Percentiles rank a stretch among this genome's conserved stretches.
Evolutionary conservation across 1,140 invertebrate species (phyloP).

Genomic region (Cydia fagiglandana): DNA sequence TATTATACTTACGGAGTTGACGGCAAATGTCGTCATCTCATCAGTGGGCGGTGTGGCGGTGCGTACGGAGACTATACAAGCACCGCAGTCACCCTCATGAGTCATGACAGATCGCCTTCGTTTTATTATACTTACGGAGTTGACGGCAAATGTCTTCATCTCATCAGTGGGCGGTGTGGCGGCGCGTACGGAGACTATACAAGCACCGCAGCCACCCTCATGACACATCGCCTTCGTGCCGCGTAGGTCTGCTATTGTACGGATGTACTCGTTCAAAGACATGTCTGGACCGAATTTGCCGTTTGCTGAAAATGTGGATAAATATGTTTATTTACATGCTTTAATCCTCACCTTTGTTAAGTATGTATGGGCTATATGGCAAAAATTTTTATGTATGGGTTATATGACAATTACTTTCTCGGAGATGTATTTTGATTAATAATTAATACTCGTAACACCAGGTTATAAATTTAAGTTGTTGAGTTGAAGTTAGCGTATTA

Average conservation of each 20-base stretch:
- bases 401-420: too few species aligned
- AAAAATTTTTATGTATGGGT: too few species aligned
- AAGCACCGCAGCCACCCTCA: slow-evolving; percentile 89
- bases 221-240: slow-evolving; percentile 88
- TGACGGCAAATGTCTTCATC: slow-evolving; percentile 81
- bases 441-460: too few species aligned
- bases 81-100: not conserved
- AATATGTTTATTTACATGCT: not conserved
- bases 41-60: too few species aligned
- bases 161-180: slow-evolving; percentile 77
- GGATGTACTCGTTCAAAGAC: slow-evolving; percentile 82
- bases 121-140: slow-evolving; percentile 82
- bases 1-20: too few species aligned
- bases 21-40: too few species aligned
- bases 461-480: too few species aligned
- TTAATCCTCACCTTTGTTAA: too few species aligned
- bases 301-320: slow-evolving; percentile 39
- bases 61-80: too few species aligned
- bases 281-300: slow-evolving; percentile 45
- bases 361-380: too few species aligned
- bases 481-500: too few species aligned
- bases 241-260: slow-evolving; percentile 81
- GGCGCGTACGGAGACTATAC: slow-evolving; percentile 82
- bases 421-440: too few species aligned
- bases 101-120: not conserved